Evolutionary conservation across 2,888 invertebrate species (phyloP).

Genomic region (Campopleginae sp.): DNA sequence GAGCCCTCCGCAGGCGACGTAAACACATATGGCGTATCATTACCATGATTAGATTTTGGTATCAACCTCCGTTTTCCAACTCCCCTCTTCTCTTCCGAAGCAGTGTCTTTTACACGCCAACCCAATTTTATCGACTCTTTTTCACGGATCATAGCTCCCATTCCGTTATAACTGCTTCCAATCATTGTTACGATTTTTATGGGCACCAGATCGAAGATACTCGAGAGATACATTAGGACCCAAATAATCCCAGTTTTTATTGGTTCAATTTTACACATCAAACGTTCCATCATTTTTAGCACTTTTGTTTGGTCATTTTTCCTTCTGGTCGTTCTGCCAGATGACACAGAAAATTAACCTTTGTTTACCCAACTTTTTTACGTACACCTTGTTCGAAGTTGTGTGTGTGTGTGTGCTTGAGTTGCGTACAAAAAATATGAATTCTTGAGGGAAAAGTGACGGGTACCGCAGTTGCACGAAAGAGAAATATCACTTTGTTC

Average conservation of each 20-base stretch:
- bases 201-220: not conserved
- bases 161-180: not conserved
- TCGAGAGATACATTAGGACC: not conserved
- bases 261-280: not conserved
- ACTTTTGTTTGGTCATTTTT: not conserved
- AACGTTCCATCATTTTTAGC: too few species aligned
- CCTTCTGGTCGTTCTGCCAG: not conserved
- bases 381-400: too few species aligned
- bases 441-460: not conserved
- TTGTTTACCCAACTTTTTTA: too few species aligned
- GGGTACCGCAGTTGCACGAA: not conserved
- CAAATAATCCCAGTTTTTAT: not conserved
- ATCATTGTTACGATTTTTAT: not conserved
- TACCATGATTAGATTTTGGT: constrained; percentile 18
- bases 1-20: not conserved
- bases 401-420: not conserved
- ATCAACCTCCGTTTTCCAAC: not conserved
- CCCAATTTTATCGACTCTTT: not conserved
- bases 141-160: not conserved
- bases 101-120: not conserved
- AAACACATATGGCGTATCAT: constrained; percentile 20
- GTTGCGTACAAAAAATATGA: not conserved
- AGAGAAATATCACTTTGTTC: constrained; percentile 19
- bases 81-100: not conserved
- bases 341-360: not conserved